These are phyloP conservation scores for Catharus minimus DNA, from an alignment of 2,113 vertebrate genomes.

Conservation along the genomic window DNA sequence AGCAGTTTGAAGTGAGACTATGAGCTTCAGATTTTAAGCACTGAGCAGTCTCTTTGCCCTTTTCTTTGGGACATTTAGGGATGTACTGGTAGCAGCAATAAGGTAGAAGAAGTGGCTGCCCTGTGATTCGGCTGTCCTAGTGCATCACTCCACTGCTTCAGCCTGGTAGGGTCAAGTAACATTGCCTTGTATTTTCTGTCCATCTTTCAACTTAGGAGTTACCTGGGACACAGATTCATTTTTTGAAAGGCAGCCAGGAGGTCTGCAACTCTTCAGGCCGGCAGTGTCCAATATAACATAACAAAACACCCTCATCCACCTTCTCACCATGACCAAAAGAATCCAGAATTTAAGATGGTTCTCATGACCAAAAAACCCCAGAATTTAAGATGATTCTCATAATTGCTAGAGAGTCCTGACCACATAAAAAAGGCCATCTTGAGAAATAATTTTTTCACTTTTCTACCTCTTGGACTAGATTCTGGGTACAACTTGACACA, in stretches of 20 bases:
- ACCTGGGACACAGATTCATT: not conserved
- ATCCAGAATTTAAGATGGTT: not conserved
- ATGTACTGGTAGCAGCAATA: not conserved
- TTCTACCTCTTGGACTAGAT: not conserved
- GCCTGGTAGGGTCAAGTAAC: not conserved
- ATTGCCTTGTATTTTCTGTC: not conserved
- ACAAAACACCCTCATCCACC: not conserved
- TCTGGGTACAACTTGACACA: not conserved
- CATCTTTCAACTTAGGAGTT: not conserved
- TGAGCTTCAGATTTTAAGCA: not conserved
- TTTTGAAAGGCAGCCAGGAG: not conserved
- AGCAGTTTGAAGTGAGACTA: not conserved
- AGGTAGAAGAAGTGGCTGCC: not conserved
- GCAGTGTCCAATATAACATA: not conserved
- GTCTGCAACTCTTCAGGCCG: not conserved
- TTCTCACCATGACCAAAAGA: not conserved
- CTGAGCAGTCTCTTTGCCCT: not conserved
- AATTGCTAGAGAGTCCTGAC: not conserved
- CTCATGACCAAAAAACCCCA: not conserved
- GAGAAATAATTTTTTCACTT: not conserved
- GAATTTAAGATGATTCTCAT: not conserved
- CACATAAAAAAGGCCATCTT: not conserved
- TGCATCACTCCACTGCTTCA: not conserved
- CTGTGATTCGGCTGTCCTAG: accelerated
- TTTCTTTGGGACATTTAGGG: not conserved